Percentiles rank a stretch among this genome's conserved stretches.
These are phyloP conservation scores for Marmota flaviventris DNA, from an alignment of 2,113 vertebrate species.

Conservation along the genomic window DNA sequence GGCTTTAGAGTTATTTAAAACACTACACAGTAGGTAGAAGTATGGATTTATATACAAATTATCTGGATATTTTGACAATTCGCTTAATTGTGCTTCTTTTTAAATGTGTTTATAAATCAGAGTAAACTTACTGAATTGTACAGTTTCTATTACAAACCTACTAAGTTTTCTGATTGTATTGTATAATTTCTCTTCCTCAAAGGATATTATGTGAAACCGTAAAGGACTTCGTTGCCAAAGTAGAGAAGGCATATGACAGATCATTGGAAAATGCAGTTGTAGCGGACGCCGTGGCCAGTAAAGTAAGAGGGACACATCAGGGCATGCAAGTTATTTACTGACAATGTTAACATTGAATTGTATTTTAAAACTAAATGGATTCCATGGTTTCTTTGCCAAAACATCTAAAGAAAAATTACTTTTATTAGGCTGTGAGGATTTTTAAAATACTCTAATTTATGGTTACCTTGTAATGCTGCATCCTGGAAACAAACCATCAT, in stretches of 20 bases:
- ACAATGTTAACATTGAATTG: neutral
- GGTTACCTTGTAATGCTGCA: neutral
- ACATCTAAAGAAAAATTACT: neutral
- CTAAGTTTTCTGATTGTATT: neutral
- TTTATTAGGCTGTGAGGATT: neutral
- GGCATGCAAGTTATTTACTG: neutral
- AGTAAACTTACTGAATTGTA: slow-evolving; percentile 20
- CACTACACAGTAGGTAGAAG: neutral
- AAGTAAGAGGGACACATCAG: slow-evolving; percentile 89
- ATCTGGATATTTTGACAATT: neutral
- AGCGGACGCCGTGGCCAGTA: slow-evolving; percentile 94
- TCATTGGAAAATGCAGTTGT: slow-evolving; percentile 93
- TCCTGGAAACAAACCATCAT: neutral
- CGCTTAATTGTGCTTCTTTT: neutral
- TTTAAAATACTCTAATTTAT: slow-evolving; percentile 9
- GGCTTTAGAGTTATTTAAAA: neutral
- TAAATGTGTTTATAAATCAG: neutral
- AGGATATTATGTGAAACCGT: slow-evolving; percentile 98
- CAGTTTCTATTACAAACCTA: slow-evolving; percentile 28
- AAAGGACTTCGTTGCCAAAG: slow-evolving; percentile 98
- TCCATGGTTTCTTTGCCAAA: neutral
- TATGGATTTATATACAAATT: neutral
- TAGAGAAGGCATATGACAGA: slow-evolving; percentile 96
- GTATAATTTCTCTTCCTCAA: slow-evolving; percentile 72
- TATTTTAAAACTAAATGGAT: neutral